A percentile compares a stretch with the other conserved stretches of the same genome.
phyloP scores from a whole-genome alignment of 2,888 invertebrate genomes.

The Lochmaea crataegi region DNA sequence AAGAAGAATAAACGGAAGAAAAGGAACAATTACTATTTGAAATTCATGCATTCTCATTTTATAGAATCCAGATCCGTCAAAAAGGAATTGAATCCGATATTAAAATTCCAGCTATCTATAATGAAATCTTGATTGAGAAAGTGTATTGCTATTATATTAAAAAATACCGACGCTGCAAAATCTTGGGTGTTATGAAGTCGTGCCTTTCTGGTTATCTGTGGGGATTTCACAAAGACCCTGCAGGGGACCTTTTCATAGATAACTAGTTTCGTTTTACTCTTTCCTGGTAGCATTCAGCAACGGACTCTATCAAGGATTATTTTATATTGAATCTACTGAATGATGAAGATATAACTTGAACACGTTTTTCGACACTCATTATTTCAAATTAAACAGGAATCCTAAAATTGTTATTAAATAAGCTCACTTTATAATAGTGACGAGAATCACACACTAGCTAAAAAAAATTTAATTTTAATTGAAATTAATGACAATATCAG shows the following conservation, averaged over 20 bases:
- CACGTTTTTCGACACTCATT: not conserved
- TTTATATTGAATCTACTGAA: not conserved
- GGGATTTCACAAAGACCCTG: conserved; percentile 38
- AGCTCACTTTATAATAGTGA: no score
- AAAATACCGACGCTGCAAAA: conserved; percentile 61
- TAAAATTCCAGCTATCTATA: conserved; percentile 66
- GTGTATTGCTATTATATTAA: conserved; percentile 63
- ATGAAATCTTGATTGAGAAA: conserved; percentile 66
- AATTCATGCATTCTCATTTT: conserved; percentile 56
- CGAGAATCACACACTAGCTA: no score
- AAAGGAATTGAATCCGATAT: conserved; percentile 64
- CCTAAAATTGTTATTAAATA: no score
- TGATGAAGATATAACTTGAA: not conserved
- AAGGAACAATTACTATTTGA: conserved; percentile 55
- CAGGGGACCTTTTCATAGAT: conserved; percentile 37
- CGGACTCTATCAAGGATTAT: conserved; percentile 14
- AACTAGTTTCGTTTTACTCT: conserved; percentile 34
- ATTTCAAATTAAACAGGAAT: not conserved
- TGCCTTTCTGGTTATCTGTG: conserved; percentile 44
- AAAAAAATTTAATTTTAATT: no score
- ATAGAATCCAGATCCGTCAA: conserved; percentile 55
- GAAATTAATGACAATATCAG: no score
- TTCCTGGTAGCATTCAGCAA: conserved; percentile 24
- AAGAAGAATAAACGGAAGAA: conserved; percentile 29
- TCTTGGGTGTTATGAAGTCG: conserved; percentile 49